Evolutionary conservation across 2,888 invertebrate genomes (phyloP), one percentile per base, ranked within the genome.

Genomic region (Xanthia togata): DNA sequence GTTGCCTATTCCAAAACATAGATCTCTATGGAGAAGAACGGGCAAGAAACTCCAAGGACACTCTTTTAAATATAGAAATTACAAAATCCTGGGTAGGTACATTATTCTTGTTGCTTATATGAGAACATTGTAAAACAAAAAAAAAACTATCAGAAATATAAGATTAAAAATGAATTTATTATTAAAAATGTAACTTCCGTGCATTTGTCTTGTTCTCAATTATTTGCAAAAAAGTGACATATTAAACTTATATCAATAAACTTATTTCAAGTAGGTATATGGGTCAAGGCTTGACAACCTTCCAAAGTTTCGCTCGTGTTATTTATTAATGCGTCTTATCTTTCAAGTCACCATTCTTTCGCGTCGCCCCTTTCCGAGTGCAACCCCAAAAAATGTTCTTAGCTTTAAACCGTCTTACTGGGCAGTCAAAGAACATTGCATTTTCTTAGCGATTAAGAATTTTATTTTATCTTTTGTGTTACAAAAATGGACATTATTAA

Each of bases 291-390:
- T 64, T 23, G n/a, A 9, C 41, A 74, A 57, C 50, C 55, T 72
- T 57, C 17, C 14, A 62, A 85, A 73, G 50, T 70, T 68, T 35
- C 31, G 31, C 44, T 60, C 70, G 20, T 73, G 55, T 85, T 77
- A 85, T 81, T 85, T 85, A 82, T 81, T 65, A 77, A 70, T 57
- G 67, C 83, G 63, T 82, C 70, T 69, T 83, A 85, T 71, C 75
- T 68, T 59, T 53, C 20, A 17, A 60, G 17, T 41, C 70, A 69
- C 82, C 83, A 82, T 57, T 77, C 44, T 64, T 82, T 9, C 2
- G 23, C 23, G n/a, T 50, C 71, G 9, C 85, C 83, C 85, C 72
- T 73, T n/a, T n/a, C n/a, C 20, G 23, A 50, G 4, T 64, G 68
- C 60, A 73, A 57, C 77, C 82, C 82, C 26, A 62, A 62, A 72